Evolutionary conservation across 2,888 invertebrate genomes (phyloP), one percentile per base, ranked within the genome.

Genomic region (Meganola albula): DNA sequence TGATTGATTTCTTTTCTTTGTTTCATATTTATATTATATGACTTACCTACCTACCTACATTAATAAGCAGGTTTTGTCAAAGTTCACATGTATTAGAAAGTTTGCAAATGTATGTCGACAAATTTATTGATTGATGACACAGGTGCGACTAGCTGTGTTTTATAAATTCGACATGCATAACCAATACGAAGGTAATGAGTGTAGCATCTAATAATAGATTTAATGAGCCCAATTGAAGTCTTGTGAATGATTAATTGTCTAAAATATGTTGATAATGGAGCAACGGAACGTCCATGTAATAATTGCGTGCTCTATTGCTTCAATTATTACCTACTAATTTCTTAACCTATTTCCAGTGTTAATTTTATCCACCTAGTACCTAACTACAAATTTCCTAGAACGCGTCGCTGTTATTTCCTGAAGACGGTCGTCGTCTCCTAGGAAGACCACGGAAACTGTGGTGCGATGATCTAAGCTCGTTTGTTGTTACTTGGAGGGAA

Each of bases 91-190:
- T 24, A 37, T 27, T n/a, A 16, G 16, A 5, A 16, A 6, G 16
- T 16, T 5, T 6, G 6, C 16, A 16, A 16, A 16, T 5, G 37
- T 44, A 24, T 41, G 40, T 49, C 37, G 28, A 42, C 44, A 52
- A 40, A 41, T 47, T 47, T 10, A 33, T 47, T 52, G 52, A 52
- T 52, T 53, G 53, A 52, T 53, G 53, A 53, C 50, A 47, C 41
- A 44, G 38, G 48, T 42, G n/a, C n/a, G n/a, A 52, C 53, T 49
- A 52, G 31, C 31, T 27, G 42, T 39, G 37, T 52, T 52, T 53
- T 52, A 49, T 44, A 38, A 33, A 49, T 52, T 49, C 47, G 50
- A 47, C 37, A 47, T 47, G 40, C 50, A 18, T 44, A 41, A 43
- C 20, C 20, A 20, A 36, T 43, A 36, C 49, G 44, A 47, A 41